Percentiles rank a stretch among this genome's conserved stretches.
Evolutionary conservation across 2,113 vertebrate species (phyloP).

Genomic region (Nesogale talazaci): DNA sequence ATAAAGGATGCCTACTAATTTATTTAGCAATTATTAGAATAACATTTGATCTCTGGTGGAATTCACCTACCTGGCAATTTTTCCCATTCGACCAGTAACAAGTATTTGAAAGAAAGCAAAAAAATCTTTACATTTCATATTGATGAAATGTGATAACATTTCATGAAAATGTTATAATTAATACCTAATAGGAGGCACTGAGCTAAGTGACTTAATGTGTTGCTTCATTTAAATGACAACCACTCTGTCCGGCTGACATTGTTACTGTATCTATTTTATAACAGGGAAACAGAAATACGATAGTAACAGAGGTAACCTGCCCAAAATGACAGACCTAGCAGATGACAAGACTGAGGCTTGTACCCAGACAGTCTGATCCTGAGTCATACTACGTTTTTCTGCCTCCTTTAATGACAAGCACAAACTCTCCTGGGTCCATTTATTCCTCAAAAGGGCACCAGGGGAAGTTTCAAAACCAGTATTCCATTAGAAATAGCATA

Average conservation of each 20-base stretch:
- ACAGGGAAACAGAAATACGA: neutral
- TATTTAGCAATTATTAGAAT: neutral
- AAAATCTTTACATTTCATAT: neutral
- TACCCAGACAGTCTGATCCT: neutral
- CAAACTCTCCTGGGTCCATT: constrained; percentile 22
- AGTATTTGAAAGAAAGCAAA: neutral
- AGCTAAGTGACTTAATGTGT: neutral
- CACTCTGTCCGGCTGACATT: neutral
- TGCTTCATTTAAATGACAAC: constrained; percentile 31
- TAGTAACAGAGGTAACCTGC: constrained; percentile 43
- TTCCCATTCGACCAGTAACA: constrained; percentile 46
- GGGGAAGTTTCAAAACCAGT: constrained; percentile 52
- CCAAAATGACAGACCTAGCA: constrained; percentile 27
- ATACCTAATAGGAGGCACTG: neutral
- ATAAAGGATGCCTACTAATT: constrained; percentile 15
- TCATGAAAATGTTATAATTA: constrained; percentile 45
- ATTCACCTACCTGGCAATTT: neutral
- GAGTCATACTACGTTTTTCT: constrained; percentile 2
- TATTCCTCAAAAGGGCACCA: constrained; percentile 31
- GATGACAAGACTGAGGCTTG: constrained; percentile 30
- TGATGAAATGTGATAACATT: neutral
- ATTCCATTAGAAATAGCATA: constrained; percentile 56
- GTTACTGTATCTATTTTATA: neutral
- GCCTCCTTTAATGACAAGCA: constrained; percentile 1
- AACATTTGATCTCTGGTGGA: too few species aligned